Base-by-base conservation (phyloP, 2,113 vertebrate genomes). In the Stomatorhinus ivindoensis region DNA sequence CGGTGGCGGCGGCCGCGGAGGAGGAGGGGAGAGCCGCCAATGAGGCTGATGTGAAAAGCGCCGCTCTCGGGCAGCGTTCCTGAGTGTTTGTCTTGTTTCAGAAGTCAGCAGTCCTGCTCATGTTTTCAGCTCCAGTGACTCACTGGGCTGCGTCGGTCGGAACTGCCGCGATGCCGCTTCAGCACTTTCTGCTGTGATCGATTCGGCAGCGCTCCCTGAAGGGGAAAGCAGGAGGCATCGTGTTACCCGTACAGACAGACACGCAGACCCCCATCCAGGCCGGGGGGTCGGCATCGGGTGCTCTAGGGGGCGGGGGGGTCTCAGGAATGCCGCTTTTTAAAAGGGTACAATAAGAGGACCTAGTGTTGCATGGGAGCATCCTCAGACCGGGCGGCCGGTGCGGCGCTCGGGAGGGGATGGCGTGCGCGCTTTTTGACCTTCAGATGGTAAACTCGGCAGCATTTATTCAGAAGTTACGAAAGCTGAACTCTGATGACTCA, bases 91-190 rank as follows among this genome's bases (percentile, higher is more conserved):
- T 92, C 93, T 93, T 93, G 94, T 95, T 95, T 95, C 93, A 95
- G 93, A 95, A 95, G 94, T 95, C 95, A 95, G 95, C 94, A 93
- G 92, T 95, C 94, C 93, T 95, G 93, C 94, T 95, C 95, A 94
- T 95, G 94, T 93, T 95, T 96, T 94, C 95, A 95, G 94, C 94
- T 95, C 93, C 91, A 95, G 93, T 95, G 95, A 95, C 92, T 96
- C 95, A 95, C 93, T 39, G 80, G 92, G 85, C 51, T 88, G 61
- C 61, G 61, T 89, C 91, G 90, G 90, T 92, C 89, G 94, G 92
- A 91, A 92, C 90, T 89, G 90, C 90, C 46, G 88, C 48, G 92
- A 93, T 95, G 95, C 94, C 93, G 91, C 94, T 95, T 96, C 95
- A 96, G 96, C 95, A 96, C 93, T 95, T 96, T 96, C 93, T 92